Conservation (phyloP, 2,888 invertebrate genomes). For the Cylindroiulus punctatus region DNA sequence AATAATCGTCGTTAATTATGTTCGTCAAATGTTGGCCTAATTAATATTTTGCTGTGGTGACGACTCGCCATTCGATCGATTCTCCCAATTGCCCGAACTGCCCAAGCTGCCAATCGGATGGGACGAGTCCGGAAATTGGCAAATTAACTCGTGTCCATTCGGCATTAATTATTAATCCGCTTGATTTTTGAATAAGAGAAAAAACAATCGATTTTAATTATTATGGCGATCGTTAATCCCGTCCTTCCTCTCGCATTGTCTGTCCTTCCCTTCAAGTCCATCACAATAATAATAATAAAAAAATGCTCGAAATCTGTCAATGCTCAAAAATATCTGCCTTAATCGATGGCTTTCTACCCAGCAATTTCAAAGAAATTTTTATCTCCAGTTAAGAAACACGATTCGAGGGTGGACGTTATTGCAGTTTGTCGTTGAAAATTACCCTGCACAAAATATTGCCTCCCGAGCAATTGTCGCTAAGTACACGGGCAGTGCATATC, state of each 20-base stretch:
- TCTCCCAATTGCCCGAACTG: background rate
- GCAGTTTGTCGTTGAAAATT: background rate
- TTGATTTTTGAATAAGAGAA: constrained; percentile 15
- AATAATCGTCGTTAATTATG: constrained; percentile 24
- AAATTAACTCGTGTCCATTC: constrained; percentile 15
- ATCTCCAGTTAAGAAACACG: background rate
- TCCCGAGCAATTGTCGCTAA: constrained; percentile 25
- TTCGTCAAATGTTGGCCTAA: constrained; percentile 28
- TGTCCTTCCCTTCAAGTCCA: background rate
- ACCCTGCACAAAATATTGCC: background rate
- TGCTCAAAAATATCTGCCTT: background rate
- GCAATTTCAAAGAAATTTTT: background rate
- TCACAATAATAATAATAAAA: background rate
- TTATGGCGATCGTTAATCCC: background rate
- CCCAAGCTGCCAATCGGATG: background rate
- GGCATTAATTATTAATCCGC: background rate
- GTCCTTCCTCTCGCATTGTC: background rate
- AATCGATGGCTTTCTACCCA: background rate
- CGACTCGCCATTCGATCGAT: constrained; percentile 11
- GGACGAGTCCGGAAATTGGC: constrained; percentile 10
- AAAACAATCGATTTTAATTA: constrained; percentile 27
- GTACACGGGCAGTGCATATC: background rate
- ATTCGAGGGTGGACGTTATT: background rate
- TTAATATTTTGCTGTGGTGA: background rate
- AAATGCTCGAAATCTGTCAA: constrained; percentile 23